Evolutionary conservation across 2,113 vertebrate genomes (phyloP), one percentile per base, ranked within the genome.

Genomic region (Percopsis transmontana): DNA sequence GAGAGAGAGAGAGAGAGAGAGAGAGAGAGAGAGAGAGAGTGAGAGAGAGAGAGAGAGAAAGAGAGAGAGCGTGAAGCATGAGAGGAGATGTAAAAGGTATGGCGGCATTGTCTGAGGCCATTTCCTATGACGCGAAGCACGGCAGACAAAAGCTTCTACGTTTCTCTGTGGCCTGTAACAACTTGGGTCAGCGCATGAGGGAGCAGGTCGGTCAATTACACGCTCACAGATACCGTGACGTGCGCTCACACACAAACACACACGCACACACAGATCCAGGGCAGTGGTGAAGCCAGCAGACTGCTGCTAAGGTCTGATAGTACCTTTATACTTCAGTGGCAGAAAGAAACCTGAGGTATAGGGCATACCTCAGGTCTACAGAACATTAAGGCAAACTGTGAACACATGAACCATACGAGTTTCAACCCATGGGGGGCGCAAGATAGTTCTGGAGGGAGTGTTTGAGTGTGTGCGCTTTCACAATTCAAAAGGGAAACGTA

Each of bases 111-210:
- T 33, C 27, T 33, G 27, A 33, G 27, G 27, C 27, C 27, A 33
- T 33, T 33, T 33, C 27, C 27, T 33, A 7, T 33, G 27, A 33
- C 5, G 27, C 27, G 5, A 7, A 33, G 27, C 27, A 33, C 27
- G 27, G 27, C 27, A 33, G 66, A 45, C 60, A 66, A 48, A 59
- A 72, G 58, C 77, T 71, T 63, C 80, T 64, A 53, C 48, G 13
- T 61, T 62, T 33, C 56, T 75, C 42, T 56, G 20, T 12, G 45
- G 83, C 68, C 81, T 63, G 77, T 61, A 68, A 72, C 62, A 82
- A 72, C 56, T 75, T 39, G 47, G 21, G 19, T 58, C 51, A 7
- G 38, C 20, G 56, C 72, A 54, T 51, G 53, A 48, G 24, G 47
- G 55, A 57, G 68, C 48, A 56, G 18, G 68, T 50, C 48, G 62